A percentile compares a stretch with the other conserved stretches of the same genome.
Conservation (phyloP, 1,140 invertebrate species). For the Psilanteris sp. region DNA sequence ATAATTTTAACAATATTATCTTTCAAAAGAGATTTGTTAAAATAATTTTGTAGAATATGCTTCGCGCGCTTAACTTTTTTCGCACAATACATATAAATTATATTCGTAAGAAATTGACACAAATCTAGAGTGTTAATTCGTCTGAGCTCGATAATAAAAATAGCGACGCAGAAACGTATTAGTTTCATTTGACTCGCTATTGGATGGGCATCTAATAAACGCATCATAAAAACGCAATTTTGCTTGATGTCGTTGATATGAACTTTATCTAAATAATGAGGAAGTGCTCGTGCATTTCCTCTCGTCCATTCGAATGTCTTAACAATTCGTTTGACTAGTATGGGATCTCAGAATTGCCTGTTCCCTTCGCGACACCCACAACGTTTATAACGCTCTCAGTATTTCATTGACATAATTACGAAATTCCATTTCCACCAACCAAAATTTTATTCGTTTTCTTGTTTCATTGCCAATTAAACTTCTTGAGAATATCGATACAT, state of each 20-base stretch:
- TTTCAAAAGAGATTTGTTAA: too few relatives aligned
- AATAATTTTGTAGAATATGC: too few relatives aligned
- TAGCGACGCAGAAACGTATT: constrained; percentile 7
- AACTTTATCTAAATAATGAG: constrained; percentile 63
- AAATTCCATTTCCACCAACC: constrained; percentile 27
- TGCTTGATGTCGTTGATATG: constrained; percentile 13
- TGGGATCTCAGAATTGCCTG: constrained; percentile 32
- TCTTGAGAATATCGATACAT: too few relatives aligned
- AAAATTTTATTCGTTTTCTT: constrained; percentile 3
- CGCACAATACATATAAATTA: too few relatives aligned
- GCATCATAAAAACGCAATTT: constrained; percentile 48
- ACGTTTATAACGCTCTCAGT: constrained; percentile 30
- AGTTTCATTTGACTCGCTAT: constrained; percentile 17
- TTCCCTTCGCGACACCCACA: constrained; percentile 42
- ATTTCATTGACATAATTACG: constrained; percentile 55
- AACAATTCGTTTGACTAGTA: constrained; percentile 43
- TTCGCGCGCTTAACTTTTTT: too few relatives aligned
- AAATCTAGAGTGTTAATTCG: not conserved
- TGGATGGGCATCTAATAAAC: constrained; percentile 12
- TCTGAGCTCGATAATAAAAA: constrained; percentile 12
- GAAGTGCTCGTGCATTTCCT: constrained; percentile 64
- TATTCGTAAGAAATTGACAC: too few relatives aligned
- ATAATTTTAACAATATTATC: too few relatives aligned
- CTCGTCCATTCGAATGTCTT: constrained; percentile 49
- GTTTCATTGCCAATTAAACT: too few relatives aligned